Evolutionary conservation across 2,888 invertebrate genomes (phyloP), one percentile per base, ranked within the genome.

Genomic region (Apodemia mormo): DNA sequence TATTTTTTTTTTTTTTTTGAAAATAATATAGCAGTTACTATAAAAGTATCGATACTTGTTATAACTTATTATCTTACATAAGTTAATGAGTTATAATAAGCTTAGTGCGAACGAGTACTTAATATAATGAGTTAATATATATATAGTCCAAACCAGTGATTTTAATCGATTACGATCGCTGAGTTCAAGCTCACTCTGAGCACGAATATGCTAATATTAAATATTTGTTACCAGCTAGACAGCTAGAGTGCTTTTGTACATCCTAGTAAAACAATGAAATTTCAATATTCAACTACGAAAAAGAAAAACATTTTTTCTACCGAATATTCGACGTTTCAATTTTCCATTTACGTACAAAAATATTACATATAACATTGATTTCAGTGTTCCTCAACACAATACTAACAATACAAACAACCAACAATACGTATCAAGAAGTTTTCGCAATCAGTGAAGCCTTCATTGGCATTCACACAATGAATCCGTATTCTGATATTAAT

Each of bases 401-500:
- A 52, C 52, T 8, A 22, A 58, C 37, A 64, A 64, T 14, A 64
- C 61, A 64, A 64, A 64, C 33, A 64, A 7, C 14, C 61, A 37
- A 64, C 61, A 64, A 64, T 64, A 37, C 61, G n/a, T 64, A 64
- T 64, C 37, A 64, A 64, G 64, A 64, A 64, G 64, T 64, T 61
- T 61, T 64, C 64, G 8, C 64, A 64, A 64, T 64, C 37, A 64
- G 8, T n/a, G 37, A 37, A 37, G n/a, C 64, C 37, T 37, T 69
- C 68, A 72, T 73, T 70, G 70, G 67, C 61, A 72, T 69, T 73
- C 71, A 22, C 61, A 54, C 69, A 73, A 70, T 71, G 67, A 56
- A 70, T 61, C 43, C 64, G 67, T 71, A 58, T 58, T 58, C 29
- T 3, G 71, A 72, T 81, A 83, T 82, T 85, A 83, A 87, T 86